phyloP scores from a whole-genome alignment of 2,797 vertebrate genomes.

The Pangasius larnaudii region DNA sequence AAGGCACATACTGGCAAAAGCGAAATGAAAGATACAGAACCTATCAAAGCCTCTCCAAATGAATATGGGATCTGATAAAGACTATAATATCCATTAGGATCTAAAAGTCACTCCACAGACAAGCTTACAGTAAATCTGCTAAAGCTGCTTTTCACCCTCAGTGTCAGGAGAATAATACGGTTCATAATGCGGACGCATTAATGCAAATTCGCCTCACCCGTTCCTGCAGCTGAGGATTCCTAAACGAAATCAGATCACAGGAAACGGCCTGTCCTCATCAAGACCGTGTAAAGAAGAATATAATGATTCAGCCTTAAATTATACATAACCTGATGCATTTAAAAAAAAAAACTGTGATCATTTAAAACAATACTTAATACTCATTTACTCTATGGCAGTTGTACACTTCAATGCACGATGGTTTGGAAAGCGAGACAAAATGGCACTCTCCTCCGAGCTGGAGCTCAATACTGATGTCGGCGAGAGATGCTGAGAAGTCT shows the following conservation, averaged over 20 bases:
- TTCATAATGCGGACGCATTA: not conserved
- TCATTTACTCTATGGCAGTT: not conserved
- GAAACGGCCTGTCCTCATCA: not conserved
- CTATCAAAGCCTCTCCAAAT: conserved; percentile 1
- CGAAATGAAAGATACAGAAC: not conserved
- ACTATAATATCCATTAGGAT: not conserved
- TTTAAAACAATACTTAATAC: not conserved
- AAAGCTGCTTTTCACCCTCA: not conserved
- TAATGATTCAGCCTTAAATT: not conserved
- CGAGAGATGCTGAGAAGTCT: conserved; percentile 29
- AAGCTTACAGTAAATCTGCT: not conserved
- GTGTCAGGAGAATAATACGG: conserved; percentile 8
- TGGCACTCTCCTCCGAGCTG: not conserved
- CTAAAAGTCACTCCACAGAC: not conserved
- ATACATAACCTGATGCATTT: not conserved
- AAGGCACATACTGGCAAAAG: not conserved
- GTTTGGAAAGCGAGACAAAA: not conserved
- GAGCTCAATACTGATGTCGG: conserved; percentile 37
- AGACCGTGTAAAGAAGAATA: not conserved
- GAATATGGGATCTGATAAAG: not conserved
- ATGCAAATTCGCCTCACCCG: not conserved
- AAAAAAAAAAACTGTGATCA: not conserved
- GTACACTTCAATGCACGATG: not conserved
- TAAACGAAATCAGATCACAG: too few relatives aligned
- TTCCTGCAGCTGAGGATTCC: not conserved